Conservation (phyloP, 2,113 vertebrate genomes). For the Vulpes vulpes region DNA sequence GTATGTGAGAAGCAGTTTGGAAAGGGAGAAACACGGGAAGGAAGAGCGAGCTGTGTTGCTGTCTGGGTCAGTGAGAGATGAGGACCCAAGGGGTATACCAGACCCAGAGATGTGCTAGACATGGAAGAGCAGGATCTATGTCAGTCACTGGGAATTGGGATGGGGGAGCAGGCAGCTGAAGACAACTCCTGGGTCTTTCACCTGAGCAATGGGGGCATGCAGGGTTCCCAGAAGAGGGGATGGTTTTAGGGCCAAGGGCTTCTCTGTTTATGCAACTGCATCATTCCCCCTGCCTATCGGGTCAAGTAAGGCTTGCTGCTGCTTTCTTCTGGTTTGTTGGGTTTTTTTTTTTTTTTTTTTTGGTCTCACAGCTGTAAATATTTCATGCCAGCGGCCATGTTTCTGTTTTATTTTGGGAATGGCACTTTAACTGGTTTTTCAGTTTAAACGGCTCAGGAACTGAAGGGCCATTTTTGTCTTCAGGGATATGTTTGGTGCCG, state of each 20-base stretch:
- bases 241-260: not conserved
- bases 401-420: slow-evolving; percentile 81
- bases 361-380: slow-evolving; percentile 74
- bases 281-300: not conserved
- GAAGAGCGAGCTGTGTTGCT: not conserved
- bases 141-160: not conserved
- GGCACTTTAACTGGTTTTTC: slow-evolving; percentile 68
- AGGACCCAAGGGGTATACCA: not conserved
- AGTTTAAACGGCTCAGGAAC: slow-evolving; percentile 68
- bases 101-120: too few species aligned
- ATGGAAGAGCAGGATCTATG: rapidly evolving
- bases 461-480: slow-evolving; percentile 79
- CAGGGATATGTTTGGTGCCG: slow-evolving; percentile 72
- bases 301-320: slow-evolving; percentile 52
- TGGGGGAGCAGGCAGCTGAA: not conserved
- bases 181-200: not conserved
- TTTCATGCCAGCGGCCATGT: slow-evolving; percentile 76
- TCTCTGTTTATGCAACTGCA: not conserved
- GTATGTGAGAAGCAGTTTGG: not conserved
- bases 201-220: not conserved
- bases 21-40: rapidly evolving
- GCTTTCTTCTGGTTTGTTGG: not conserved
- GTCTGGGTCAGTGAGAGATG: not conserved
- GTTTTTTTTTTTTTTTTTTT: not conserved
- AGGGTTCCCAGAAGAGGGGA: slow-evolving; percentile 15